Conservation (phyloP, 2,113 vertebrate species). For the Verasper variegatus region DNA sequence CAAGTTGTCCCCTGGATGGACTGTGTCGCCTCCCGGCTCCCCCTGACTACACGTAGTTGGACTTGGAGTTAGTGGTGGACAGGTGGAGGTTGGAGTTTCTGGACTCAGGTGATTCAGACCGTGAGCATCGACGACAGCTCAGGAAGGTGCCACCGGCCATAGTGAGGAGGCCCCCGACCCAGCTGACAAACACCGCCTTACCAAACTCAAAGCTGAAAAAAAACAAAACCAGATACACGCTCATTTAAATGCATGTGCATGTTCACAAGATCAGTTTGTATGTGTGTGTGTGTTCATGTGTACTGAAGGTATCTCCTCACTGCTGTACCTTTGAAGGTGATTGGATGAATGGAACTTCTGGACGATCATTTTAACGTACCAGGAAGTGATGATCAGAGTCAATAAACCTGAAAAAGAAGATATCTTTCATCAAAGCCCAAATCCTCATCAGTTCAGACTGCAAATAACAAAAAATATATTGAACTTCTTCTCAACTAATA, state of each 20-base stretch:
- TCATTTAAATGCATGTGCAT: not conserved
- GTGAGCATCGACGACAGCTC: slow-evolving; percentile 83
- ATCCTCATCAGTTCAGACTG: too few species aligned
- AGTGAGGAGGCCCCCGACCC: slow-evolving; percentile 86
- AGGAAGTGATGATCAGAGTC: slow-evolving; percentile 86
- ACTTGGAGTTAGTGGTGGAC: slow-evolving; percentile 73
- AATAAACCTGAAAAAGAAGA: slow-evolving; percentile 81
- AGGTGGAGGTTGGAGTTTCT: slow-evolving; percentile 77
- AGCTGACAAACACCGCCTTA: slow-evolving; percentile 89
- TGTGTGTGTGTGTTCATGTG: not conserved
- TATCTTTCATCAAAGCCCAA: too few species aligned
- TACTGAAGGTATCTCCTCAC: not conserved
- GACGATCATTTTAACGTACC: slow-evolving; percentile 87
- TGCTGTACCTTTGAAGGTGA: slow-evolving; percentile 40
- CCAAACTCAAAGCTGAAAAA: slow-evolving; percentile 88
- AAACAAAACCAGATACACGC: not conserved
- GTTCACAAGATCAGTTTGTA: not conserved
- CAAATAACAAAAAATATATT: too few species aligned
- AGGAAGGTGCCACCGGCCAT: slow-evolving; percentile 88
- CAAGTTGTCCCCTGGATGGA: not conserved
- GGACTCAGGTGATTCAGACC: slow-evolving; percentile 69
- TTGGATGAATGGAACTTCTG: slow-evolving; percentile 8
- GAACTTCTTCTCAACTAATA: too few species aligned
- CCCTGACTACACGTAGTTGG: slow-evolving; percentile 87
- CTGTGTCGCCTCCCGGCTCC: not conserved